phyloP scores from a whole-genome alignment of 2,113 vertebrate genomes.

The Turnix velox region DNA sequence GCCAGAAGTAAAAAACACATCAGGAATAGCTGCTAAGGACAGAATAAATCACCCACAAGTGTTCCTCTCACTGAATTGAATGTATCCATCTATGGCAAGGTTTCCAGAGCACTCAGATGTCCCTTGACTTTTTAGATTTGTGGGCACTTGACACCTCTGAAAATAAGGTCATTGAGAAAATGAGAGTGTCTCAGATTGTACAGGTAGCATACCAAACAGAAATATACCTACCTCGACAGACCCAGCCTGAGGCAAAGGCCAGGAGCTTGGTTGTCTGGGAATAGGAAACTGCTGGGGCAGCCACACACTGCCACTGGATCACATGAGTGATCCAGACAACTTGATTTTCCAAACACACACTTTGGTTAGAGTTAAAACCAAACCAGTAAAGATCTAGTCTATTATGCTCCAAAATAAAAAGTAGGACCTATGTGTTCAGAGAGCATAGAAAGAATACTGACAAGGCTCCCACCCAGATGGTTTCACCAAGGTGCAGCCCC shows the following conservation, averaged over 20 bases:
- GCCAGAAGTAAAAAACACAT: background rate
- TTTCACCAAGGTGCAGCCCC: background rate
- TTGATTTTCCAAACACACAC: background rate
- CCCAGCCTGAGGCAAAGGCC: background rate
- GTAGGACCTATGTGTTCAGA: background rate
- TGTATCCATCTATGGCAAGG: background rate
- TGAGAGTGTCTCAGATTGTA: background rate
- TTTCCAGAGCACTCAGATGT: background rate
- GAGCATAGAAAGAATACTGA: background rate
- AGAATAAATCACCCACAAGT: background rate
- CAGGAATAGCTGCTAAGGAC: background rate
- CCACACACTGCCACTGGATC: background rate
- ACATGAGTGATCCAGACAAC: background rate
- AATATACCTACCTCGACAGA: background rate
- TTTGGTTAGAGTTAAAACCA: background rate
- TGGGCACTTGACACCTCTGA: background rate
- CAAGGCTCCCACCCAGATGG: background rate
- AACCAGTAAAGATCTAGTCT: background rate
- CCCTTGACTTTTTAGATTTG: background rate
- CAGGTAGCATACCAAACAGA: background rate
- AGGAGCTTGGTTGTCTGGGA: background rate
- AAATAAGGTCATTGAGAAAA: background rate
- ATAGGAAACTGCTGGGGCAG: background rate
- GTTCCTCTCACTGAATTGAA: background rate
- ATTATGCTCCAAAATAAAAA: background rate